phyloP scores from a whole-genome alignment of 2,888 invertebrate genomes.

The Andrena marginata region DNA sequence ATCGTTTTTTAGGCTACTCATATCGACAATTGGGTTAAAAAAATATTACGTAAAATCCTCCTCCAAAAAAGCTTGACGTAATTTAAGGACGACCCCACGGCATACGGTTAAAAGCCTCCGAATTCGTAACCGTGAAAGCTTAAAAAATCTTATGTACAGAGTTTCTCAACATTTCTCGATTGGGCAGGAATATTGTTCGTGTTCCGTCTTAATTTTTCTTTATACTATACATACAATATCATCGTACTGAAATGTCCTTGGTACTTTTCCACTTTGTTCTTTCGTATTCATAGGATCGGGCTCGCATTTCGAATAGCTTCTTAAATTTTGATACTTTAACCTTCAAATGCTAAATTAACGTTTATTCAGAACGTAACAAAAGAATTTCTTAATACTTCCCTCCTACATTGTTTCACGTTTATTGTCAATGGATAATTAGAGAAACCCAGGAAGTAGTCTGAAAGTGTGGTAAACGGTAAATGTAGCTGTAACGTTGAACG shows the following conservation, averaged over 20 bases:
- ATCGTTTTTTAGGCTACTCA: too few relatives aligned
- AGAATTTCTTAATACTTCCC: slow-evolving; percentile 11
- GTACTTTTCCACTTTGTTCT: slow-evolving; percentile 8
- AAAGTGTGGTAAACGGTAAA: neutral
- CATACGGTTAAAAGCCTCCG: neutral
- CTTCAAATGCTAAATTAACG: slow-evolving; percentile 47
- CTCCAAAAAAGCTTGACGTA: neutral
- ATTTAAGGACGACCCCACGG: too few relatives aligned
- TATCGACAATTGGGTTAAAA: too few relatives aligned
- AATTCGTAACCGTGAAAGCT: neutral
- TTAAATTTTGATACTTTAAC: slow-evolving; percentile 45
- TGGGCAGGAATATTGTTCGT: slow-evolving; percentile 42
- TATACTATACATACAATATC: slow-evolving; percentile 34
- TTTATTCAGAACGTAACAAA: slow-evolving; percentile 10
- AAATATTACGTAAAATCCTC: too few relatives aligned
- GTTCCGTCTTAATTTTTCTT: slow-evolving; percentile 34
- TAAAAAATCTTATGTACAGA: slow-evolving; percentile 19
- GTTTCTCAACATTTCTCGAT: slow-evolving; percentile 39
- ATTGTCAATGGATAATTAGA: slow-evolving; percentile 50
- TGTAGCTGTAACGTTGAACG: neutral
- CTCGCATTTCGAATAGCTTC: slow-evolving; percentile 27
- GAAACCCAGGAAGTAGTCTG: slow-evolving; percentile 18
- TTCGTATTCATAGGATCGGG: slow-evolving; percentile 31
- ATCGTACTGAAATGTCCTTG: slow-evolving; percentile 20
- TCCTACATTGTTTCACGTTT: slow-evolving; percentile 16